Base-by-base conservation (phyloP, 1,140 invertebrate genomes). In the Drosophila aff. region DNA sequence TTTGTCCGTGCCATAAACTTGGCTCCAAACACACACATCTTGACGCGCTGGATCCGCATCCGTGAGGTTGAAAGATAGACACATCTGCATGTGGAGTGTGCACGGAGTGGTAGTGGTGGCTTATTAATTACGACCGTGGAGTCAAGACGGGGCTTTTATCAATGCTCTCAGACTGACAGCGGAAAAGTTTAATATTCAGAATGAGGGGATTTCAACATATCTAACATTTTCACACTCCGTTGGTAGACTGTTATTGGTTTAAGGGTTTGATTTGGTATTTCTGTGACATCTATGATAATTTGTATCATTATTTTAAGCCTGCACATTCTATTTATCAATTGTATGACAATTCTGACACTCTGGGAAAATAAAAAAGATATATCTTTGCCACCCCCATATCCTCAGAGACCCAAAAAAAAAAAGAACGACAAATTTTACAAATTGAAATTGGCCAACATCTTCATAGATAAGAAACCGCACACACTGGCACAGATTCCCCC, bases 1-100 rank as follows among this genome's bases (percentile, higher is more conserved):
- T 73, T 73, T 73, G 69, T 73, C 69, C 69, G 66, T 43, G 38
- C 67, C 66, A 71, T 68, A 71, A 71, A 71, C 63, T 67, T 71
- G 67, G 69, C 69, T 73, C 21, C 66, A 40, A 59, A 72, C 49
- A 50, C 53, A 38, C 31, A 57, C 69, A 73, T 46, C 69, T 71
- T 53, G 65, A 15, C 23, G 26, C 63, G 15, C n/a, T 23, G 63
- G 26, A 55, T 71, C 49, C 63, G 64, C 67, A 55, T 55, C 63
- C 67, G 67, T 68, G 63, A 38, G 62, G 58, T n/a, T 26, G 33
- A 10, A n/a, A 28, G 67, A 68, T 55, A 66, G 49, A 71, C 49
- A 55, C 49, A 68, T 55, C 64, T 68, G 49, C 41, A 68, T 71
- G 49, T 33, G 38, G 13, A 38, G 7, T n/a, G 7, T n/a, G 16